Conservation (phyloP, 2,797 vertebrate genomes). For the Potorous gilbertii region DNA sequence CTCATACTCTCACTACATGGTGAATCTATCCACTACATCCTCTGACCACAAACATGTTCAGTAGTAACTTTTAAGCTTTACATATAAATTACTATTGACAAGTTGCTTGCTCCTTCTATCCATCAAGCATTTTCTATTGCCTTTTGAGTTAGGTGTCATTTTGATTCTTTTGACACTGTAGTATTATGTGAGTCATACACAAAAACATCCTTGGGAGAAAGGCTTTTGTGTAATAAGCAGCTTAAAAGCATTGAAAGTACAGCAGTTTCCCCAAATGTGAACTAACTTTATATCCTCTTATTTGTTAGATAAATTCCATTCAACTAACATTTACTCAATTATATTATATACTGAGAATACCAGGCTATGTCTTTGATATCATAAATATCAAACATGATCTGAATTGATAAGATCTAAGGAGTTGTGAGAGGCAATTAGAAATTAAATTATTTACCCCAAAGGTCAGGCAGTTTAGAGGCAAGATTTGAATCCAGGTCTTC, state of each 20-base stretch:
- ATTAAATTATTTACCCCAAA: not conserved
- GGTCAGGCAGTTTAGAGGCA: not conserved
- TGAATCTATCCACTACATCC: not conserved
- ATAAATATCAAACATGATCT: not conserved
- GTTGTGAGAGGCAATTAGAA: not conserved
- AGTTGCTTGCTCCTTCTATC: not conserved
- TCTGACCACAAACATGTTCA: not conserved
- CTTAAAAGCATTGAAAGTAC: not conserved
- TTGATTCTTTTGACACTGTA: not conserved
- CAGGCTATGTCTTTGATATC: not conserved
- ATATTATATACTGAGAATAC: not conserved
- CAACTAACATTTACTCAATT: not conserved
- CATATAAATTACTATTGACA: not conserved
- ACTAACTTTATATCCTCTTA: not conserved
- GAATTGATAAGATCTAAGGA: not conserved
- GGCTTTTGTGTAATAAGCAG: not conserved
- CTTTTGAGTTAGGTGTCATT: not conserved
- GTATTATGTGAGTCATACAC: not conserved
- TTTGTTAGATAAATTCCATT: not conserved
- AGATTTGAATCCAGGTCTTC: not conserved
- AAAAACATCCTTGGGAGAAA: not conserved
- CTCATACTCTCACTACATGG: not conserved
- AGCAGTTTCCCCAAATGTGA: not conserved
- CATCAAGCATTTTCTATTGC: not conserved
- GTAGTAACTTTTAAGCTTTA: not conserved